Percentiles rank a stretch among this genome's conserved stretches.
These are phyloP conservation scores for Hirtodrosophila cameraria DNA, from an alignment of 2,888 invertebrate species.

Conservation along the genomic window DNA sequence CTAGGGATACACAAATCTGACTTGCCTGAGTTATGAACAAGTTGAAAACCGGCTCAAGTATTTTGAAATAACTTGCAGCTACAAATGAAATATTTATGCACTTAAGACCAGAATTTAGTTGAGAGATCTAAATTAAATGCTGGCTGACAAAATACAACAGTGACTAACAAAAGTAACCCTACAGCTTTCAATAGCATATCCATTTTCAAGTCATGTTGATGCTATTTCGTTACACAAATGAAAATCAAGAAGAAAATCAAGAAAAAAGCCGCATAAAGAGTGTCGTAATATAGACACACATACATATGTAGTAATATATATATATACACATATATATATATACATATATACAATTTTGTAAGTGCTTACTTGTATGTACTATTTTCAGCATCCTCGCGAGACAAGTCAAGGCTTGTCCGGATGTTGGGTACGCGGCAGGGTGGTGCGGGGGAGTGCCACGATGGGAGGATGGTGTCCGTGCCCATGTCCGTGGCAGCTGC, in stretches of 20 bases:
- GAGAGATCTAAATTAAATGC: too few species aligned
- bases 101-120: too few species aligned
- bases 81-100: too few species aligned
- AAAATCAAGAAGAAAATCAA: not conserved
- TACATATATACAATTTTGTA: not conserved
- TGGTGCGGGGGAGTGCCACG: constrained; percentile 3
- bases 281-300: constrained; percentile 45
- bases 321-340: constrained; percentile 1
- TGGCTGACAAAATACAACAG: too few species aligned
- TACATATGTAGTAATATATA: not conserved
- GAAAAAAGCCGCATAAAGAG: constrained; percentile 40
- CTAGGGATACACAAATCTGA: too few species aligned
- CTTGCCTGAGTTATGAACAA: too few species aligned
- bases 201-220: too few species aligned
- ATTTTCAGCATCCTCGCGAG: constrained; percentile 53
- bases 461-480: constrained; percentile 34
- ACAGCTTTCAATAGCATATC: too few species aligned
- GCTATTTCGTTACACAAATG: too few species aligned
- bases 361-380: constrained; percentile 23
- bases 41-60: too few species aligned
- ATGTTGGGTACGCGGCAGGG: not conserved
- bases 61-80: too few species aligned
- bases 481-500: constrained; percentile 56
- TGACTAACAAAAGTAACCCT: too few species aligned
- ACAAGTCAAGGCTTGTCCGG: constrained; percentile 47